Conservation (phyloP, 2,888 invertebrate genomes). For the Nomada ruficornis region DNA sequence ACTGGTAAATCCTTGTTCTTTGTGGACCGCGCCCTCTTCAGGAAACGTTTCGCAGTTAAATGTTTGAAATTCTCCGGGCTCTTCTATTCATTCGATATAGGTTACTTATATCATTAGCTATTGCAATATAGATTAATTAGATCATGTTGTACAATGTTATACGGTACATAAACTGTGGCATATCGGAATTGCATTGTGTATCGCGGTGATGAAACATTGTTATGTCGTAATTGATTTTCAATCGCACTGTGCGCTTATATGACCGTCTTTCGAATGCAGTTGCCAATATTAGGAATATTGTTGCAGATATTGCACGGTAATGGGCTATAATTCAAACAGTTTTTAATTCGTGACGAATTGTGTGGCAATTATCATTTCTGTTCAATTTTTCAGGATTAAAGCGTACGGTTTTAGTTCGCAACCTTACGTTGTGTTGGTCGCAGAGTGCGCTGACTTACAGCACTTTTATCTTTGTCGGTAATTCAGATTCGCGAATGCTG, state of each 20-base stretch:
- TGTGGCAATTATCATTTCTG: constrained; percentile 1
- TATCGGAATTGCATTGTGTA: background rate
- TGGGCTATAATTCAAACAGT: background rate
- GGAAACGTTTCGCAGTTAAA: background rate
- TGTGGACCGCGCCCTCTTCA: constrained; percentile 28
- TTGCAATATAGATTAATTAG: constrained; percentile 4
- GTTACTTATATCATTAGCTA: constrained; percentile 16
- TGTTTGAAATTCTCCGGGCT: constrained; percentile 8
- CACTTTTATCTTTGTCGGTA: constrained; percentile 49
- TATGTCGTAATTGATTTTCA: constrained; percentile 27
- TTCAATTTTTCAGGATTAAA: background rate
- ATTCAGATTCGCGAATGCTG: constrained; percentile 35
- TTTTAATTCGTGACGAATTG: too few relatives aligned
- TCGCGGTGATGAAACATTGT: constrained; percentile 16
- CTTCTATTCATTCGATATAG: constrained; percentile 3
- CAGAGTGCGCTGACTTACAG: constrained; percentile 57
- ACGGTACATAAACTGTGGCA: background rate
- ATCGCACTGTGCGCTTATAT: background rate
- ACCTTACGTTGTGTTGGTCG: background rate
- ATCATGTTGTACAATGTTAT: background rate
- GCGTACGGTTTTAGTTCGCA: constrained; percentile 16
- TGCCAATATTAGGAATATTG: constrained; percentile 26
- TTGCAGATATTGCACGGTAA: background rate
- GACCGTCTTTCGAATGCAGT: constrained; percentile 27
- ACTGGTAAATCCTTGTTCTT: background rate